phyloP scores from a whole-genome alignment of 2,888 invertebrate genomes.

The Kryphioiulus occultus region DNA sequence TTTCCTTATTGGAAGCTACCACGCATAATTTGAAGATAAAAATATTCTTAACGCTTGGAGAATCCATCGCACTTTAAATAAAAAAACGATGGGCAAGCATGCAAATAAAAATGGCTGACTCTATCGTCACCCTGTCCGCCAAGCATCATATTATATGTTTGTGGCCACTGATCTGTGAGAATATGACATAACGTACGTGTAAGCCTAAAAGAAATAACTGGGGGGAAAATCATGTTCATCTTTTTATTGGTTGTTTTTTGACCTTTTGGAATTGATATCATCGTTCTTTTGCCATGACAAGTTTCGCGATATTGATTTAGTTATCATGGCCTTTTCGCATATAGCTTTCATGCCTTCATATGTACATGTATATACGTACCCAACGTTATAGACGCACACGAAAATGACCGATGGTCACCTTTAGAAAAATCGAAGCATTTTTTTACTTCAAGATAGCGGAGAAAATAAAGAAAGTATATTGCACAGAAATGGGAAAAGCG shows the following conservation, averaged over 20 bases:
- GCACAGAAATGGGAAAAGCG: neutral
- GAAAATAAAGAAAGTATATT: neutral
- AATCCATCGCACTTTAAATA: neutral
- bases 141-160: neutral
- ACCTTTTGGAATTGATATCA: conserved; percentile 40
- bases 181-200: neutral
- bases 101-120: neutral
- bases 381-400: neutral
- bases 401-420: neutral
- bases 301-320: conserved; percentile 27
- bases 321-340: conserved; percentile 10
- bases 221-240: neutral
- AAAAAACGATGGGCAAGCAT: neutral
- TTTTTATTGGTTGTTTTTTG: conserved; percentile 29
- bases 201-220: neutral
- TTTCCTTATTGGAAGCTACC: neutral
- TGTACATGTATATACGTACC: neutral
- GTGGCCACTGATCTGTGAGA: neutral
- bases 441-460: neutral
- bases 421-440: neutral
- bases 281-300: conserved; percentile 32
- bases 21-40: neutral
- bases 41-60: neutral
- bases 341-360: neutral
- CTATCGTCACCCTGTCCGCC: neutral